Percentiles rank a stretch among this genome's conserved stretches.
Conservation (phyloP, 2,888 invertebrate genomes). For the Cantharis rustica region DNA sequence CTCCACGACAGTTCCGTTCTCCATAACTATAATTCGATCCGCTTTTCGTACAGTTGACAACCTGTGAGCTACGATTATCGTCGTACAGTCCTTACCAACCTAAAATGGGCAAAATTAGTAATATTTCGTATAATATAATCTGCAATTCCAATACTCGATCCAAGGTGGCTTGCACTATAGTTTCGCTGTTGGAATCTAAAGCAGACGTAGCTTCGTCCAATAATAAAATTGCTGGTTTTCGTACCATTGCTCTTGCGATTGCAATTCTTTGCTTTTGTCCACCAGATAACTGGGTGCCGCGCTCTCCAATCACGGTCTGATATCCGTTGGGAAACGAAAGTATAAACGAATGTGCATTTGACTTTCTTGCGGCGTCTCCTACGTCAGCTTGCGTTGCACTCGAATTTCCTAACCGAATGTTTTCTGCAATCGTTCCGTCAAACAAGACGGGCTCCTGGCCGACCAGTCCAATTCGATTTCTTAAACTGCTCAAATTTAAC, state of each 20-base stretch:
- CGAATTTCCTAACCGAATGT: constrained; percentile 77
- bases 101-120: constrained; percentile 41
- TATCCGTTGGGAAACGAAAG: constrained; percentile 77
- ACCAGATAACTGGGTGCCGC: constrained; percentile 81
- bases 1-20: constrained; percentile 70
- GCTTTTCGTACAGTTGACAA: constrained; percentile 75
- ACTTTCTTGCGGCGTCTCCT: constrained; percentile 69
- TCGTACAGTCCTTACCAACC: constrained; percentile 76
- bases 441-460: constrained; percentile 64
- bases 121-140: too few relatives aligned
- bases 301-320: constrained; percentile 82
- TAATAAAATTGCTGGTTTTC: constrained; percentile 77
- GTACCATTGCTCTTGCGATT: constrained; percentile 83
- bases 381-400: constrained; percentile 68
- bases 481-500: too few relatives aligned
- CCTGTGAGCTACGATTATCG: constrained; percentile 78
- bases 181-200: constrained; percentile 79
- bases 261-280: constrained; percentile 91
- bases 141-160: too few relatives aligned
- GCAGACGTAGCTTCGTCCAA: constrained; percentile 91
- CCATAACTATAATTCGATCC: constrained; percentile 74
- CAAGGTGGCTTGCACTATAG: constrained; percentile 71
- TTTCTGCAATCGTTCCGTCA: constrained; percentile 81
- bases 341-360: constrained; percentile 81
- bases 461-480: too few relatives aligned